Percentiles rank a stretch among this genome's conserved stretches.
phyloP scores from a whole-genome alignment of 2,797 vertebrate species.

The Micrastur ruficollis region DNA sequence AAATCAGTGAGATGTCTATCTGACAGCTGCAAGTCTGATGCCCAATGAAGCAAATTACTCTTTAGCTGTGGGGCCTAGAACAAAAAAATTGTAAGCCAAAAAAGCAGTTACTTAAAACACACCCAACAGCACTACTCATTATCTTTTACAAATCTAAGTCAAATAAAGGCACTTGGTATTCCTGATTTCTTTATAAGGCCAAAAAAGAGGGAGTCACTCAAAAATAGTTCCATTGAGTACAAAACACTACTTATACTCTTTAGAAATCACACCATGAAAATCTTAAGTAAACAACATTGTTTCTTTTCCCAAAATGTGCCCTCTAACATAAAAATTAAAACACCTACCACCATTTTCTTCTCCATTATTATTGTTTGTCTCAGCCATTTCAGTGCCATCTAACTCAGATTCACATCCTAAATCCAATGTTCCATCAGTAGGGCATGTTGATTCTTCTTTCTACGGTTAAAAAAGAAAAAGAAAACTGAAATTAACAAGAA shows the following conservation, averaged over 20 bases:
- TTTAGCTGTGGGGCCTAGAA: not conserved
- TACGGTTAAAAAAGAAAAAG: conserved; percentile 53
- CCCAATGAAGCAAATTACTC: not conserved
- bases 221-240: not conserved
- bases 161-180: not conserved
- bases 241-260: not conserved
- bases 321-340: not conserved
- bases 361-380: conserved; percentile 75
- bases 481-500: conserved; percentile 41
- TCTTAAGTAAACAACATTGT: not conserved
- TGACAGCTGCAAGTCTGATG: not conserved
- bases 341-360: conserved; percentile 82
- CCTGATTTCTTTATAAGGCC: not conserved
- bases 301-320: not conserved
- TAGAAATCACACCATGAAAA: not conserved
- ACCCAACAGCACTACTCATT: not conserved
- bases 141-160: not conserved
- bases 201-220: not conserved
- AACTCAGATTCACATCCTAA: conserved; percentile 83
- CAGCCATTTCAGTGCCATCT: conserved; percentile 83
- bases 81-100: not conserved
- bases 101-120: not conserved
- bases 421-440: conserved; percentile 78
- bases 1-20: not conserved
- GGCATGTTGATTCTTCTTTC: conserved; percentile 82